Evolutionary conservation across 1,140 invertebrate species (phyloP).

Genomic region (Pomacea maculata): DNA sequence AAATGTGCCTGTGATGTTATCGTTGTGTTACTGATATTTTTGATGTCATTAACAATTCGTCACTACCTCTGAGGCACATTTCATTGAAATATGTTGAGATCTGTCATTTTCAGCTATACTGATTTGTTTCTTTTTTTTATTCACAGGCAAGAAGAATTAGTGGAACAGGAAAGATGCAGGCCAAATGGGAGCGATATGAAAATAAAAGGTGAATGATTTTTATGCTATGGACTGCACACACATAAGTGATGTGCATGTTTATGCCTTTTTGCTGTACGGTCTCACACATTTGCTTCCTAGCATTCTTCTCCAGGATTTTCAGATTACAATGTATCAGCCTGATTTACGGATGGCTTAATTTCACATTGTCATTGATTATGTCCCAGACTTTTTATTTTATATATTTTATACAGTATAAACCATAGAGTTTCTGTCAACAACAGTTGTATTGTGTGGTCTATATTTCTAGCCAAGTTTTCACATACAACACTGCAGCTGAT

Average conservation of each 20-base stretch:
- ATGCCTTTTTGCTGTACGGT: too few relatives aligned
- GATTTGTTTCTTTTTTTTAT: conserved; percentile 27
- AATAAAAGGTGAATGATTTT: conserved; percentile 15
- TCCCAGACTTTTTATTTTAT: not conserved
- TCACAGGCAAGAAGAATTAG: conserved; percentile 74
- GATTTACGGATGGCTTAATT: too few relatives aligned
- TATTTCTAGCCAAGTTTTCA: conserved; percentile 64
- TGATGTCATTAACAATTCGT: conserved; percentile 10
- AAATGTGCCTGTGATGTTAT: not conserved
- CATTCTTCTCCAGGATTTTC: too few relatives aligned
- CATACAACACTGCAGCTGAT: conserved; percentile 67
- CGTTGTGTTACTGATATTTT: not conserved
- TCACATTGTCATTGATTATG: not conserved
- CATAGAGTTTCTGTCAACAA: too few relatives aligned
- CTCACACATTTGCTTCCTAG: too few relatives aligned
- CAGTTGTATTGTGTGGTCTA: not conserved
- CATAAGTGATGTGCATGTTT: too few relatives aligned
- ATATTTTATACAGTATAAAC: not conserved
- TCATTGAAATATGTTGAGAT: not conserved
- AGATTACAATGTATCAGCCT: too few relatives aligned
- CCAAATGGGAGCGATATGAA: conserved; percentile 87
- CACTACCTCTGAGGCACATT: conserved; percentile 4
- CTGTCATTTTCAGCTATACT: not conserved
- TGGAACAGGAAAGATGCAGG: conserved; percentile 82
- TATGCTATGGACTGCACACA: not conserved